Evolutionary conservation across 2,888 invertebrate genomes (phyloP), one percentile per base, ranked within the genome.

Genomic region (Pandemis heparana): DNA sequence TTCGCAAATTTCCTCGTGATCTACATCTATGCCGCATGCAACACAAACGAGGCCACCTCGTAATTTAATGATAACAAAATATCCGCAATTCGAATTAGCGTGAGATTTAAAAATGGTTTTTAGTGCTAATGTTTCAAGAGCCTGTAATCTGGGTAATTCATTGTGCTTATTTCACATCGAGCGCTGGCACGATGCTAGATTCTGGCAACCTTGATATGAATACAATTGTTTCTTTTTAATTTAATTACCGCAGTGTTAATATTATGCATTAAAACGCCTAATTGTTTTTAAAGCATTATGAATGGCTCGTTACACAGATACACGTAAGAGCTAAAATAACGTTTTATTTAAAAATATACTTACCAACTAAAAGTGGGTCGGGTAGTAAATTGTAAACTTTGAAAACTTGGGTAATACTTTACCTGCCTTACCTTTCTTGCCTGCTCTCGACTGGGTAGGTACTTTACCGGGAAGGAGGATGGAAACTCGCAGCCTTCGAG

Each of bases 1-100:
- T 79, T 82, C 83, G 89, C 85, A 79, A 88, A 85, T 86, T 73
- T 75, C 83, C 82, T 83, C 82, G 83, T 85, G 87, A 82, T 83
- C 87, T 77, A 87, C 82, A 83, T 87, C 79, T 81, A 78, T 80
- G 80, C 73, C 48, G 56, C 66, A 71, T 60, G 61, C 64, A 60
- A 65, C 23, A 2, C 38, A 51, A 65, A 71, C 39, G 60, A 71
- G 71, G 71, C 23, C 71, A 71, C 60, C 41, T 51, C 39, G 60
- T 61, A 41, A 61, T 71, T 61, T 51, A 39, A 39, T 48, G 39
- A 66, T 39, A 61, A 51, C 64, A 66, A 66, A 60, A 71, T 60
- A 61, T 61, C 60, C 23, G 51, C 66, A 41, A 51, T 60, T 41
- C 10, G 16, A 71, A 71, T 66, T 61, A 66, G 51, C 18, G 71